phyloP scores from a whole-genome alignment of 2,888 invertebrate species.

The Mechanitis mazaeus region DNA sequence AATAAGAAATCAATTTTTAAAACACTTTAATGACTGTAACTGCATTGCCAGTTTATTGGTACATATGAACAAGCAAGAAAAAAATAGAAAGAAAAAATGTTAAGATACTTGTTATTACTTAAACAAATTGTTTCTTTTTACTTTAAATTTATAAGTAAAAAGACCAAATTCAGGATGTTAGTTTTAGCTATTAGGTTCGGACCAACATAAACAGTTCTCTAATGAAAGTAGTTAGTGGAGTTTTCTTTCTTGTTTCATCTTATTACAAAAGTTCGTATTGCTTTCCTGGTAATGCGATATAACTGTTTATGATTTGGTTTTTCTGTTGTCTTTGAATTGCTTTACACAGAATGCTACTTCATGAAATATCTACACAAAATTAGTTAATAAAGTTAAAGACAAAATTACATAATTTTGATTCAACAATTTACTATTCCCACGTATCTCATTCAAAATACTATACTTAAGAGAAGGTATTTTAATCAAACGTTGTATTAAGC shows the following conservation, averaged over 20 bases:
- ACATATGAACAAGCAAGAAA: no score
- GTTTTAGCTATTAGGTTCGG: conserved; percentile 17
- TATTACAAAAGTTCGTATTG: conserved; percentile 48
- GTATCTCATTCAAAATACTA: conserved; percentile 3
- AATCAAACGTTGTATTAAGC: conserved; percentile 19
- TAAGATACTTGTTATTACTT: no score
- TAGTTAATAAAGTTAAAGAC: not conserved
- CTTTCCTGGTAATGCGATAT: conserved; percentile 39
- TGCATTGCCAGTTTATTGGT: no score
- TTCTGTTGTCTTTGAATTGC: conserved; percentile 9
- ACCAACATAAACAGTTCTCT: conserved; percentile 16
- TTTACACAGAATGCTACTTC: not conserved
- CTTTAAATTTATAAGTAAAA: conserved; percentile 2
- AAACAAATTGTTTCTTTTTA: not conserved
- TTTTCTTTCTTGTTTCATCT: conserved; percentile 32
- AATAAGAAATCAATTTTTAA: no score
- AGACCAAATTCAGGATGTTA: not conserved
- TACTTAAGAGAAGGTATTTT: conserved; percentile 8
- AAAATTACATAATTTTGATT: not conserved
- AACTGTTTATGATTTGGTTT: conserved; percentile 28
- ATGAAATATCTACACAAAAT: not conserved
- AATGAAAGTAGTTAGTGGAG: conserved; percentile 24
- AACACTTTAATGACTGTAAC: no score
- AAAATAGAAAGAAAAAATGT: no score
- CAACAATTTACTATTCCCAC: conserved; percentile 6